Evolutionary conservation across 2,797 vertebrate genomes (phyloP).

Genomic region (Gorsachius magnificus): DNA sequence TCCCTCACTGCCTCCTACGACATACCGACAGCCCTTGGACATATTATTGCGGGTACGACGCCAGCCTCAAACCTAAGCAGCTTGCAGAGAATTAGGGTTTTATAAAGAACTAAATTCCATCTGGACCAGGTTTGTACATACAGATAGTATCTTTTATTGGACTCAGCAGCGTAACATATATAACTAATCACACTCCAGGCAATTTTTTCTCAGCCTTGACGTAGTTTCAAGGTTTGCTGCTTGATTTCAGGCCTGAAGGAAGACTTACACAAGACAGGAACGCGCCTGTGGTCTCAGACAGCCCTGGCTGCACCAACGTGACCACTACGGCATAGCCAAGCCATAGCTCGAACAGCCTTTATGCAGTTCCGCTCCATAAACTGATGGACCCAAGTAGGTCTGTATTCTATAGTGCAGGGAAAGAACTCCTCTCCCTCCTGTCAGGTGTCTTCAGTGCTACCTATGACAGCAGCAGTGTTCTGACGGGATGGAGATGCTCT

Average conservation of each 20-base stretch:
- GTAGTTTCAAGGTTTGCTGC: not conserved
- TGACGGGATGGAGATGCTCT: not conserved
- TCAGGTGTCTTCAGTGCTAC: not conserved
- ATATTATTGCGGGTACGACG: fast-evolving
- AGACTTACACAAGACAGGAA: not conserved
- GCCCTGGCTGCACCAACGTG: not conserved
- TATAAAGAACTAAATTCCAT: not conserved
- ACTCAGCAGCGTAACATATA: not conserved
- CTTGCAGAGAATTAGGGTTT: not conserved
- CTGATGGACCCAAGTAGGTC: fast-evolving
- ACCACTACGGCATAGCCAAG: not conserved
- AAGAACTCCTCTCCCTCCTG: not conserved
- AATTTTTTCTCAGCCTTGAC: not conserved
- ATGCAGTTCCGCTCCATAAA: not conserved
- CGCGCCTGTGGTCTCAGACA: not conserved
- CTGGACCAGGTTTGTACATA: not conserved
- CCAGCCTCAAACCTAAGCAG: not conserved
- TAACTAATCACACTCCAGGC: not conserved
- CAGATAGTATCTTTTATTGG: not conserved
- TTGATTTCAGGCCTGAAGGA: not conserved
- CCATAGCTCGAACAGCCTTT: not conserved
- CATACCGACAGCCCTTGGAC: not conserved
- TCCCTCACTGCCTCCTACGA: not conserved
- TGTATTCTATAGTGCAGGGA: not conserved
- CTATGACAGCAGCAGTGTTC: fast-evolving